Conservation (phyloP, 2,888 invertebrate genomes). For the Pyrrhia umbra region DNA sequence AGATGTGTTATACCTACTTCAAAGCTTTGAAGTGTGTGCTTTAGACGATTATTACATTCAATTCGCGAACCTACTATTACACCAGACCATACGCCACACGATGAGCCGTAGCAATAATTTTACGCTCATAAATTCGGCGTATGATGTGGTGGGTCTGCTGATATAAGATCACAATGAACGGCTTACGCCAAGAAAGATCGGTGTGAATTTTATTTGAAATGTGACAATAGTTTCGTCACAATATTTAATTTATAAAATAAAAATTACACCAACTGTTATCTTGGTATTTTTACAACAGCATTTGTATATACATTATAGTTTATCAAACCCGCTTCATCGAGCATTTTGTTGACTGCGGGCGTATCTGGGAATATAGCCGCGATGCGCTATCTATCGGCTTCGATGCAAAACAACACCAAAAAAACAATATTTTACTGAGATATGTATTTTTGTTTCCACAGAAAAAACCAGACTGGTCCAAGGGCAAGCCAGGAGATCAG, state of each 20-base stretch:
- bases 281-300: slow-evolving; percentile 45
- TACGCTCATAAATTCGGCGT: slow-evolving; percentile 14
- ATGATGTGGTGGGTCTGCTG: slow-evolving; percentile 42
- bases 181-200: slow-evolving; percentile 38
- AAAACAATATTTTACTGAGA: slow-evolving; percentile 28
- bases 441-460: slow-evolving; percentile 87
- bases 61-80: slow-evolving; percentile 44
- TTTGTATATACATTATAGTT: slow-evolving; percentile 56
- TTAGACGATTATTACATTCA: slow-evolving; percentile 48
- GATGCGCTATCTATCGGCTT: slow-evolving; percentile 54
- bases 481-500: slow-evolving; percentile 97
- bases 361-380: slow-evolving; percentile 63
- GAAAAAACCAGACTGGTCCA: slow-evolving; percentile 99
- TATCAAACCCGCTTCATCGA: slow-evolving; percentile 52
- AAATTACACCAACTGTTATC: slow-evolving; percentile 57
- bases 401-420: neutral
- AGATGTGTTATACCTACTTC: slow-evolving; percentile 64
- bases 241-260: slow-evolving; percentile 13
- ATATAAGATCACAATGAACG: slow-evolving; percentile 21
- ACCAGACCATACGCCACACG: slow-evolving; percentile 31
- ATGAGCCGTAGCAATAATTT: slow-evolving; percentile 3
- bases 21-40: slow-evolving; percentile 67
- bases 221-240: neutral
- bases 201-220: slow-evolving; percentile 52
- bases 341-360: slow-evolving; percentile 45